Base-by-base conservation (phyloP, 2,888 invertebrate species). In the Drosophila rubida region DNA sequence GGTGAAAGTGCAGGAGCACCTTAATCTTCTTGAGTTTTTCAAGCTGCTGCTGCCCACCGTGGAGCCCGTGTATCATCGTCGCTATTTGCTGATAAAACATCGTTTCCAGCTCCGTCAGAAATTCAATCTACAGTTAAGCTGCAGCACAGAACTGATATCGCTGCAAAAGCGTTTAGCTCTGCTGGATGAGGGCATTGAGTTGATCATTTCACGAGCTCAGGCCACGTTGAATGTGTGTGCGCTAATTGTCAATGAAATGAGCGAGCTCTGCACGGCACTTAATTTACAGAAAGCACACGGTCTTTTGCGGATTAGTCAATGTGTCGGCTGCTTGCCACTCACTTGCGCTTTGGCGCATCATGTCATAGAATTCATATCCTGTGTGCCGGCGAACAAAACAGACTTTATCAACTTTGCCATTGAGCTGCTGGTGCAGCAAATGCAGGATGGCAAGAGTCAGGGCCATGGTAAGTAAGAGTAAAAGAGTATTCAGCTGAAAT, bases 341-440 rank as follows among this genome's bases (percentile, higher is more conserved):
- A 88, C 90, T 8, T 91, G 91, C 65, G 90, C 90, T 0, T 50
- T 92, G 14, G 86, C 90, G 1, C 88, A 90, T 60, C 70, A 89
- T 23, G 73, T 90, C 2, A 54, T 90, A 2, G 85, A 90, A 55
- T 76, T 89, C 1, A 64, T 87, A 25, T 88, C 89, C 19, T 90
- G 91, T 44, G 70, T 74, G 27, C 66, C 72, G 6, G 53, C 63
- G 0, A 91, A 90, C 65, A 75, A 77, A 14, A 71, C 79, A 13
- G 73, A 89, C 16, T 91, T 89, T 37, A 80, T 90, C 7, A 88
- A 87, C 32, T 78, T 92, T 39, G 90, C 86, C 2, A 63, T 90
- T 9, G 80, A 90, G 27, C 62, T 92, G 42, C 63, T 92, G 45
- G 78, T 76, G 2, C 92, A 92, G 67, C 91, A 92, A 66, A 90